phyloP scores from a whole-genome alignment of 2,797 vertebrate genomes.

The Mormyrus hasselquistii region DNA sequence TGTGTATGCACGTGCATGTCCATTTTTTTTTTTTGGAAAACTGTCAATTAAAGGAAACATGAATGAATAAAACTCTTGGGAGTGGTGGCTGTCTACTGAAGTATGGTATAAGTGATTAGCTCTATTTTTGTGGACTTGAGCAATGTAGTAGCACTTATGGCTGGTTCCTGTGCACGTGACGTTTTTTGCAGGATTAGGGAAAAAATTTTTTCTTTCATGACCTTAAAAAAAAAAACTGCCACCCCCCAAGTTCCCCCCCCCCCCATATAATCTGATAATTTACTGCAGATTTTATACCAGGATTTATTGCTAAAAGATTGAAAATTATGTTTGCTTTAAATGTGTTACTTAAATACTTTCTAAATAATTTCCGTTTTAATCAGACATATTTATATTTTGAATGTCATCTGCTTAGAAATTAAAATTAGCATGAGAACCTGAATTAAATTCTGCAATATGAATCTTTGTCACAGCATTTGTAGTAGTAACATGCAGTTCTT shows the following conservation, averaged over 20 bases:
- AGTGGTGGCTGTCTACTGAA: not conserved
- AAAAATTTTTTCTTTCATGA: not conserved
- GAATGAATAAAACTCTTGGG: not conserved
- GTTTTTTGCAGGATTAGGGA: not conserved
- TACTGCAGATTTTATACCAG: not conserved
- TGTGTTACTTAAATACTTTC: not conserved
- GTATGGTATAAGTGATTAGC: not conserved
- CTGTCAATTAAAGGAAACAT: not conserved
- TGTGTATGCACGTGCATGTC: conserved; percentile 13
- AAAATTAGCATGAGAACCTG: not conserved
- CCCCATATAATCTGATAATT: not conserved
- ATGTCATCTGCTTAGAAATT: not conserved
- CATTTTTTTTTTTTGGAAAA: not conserved
- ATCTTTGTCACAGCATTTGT: not conserved
- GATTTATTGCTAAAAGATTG: not conserved
- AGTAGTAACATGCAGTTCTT: not conserved
- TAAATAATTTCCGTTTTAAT: not conserved
- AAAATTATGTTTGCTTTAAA: not conserved
- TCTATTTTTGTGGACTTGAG: not conserved
- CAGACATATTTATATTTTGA: not conserved
- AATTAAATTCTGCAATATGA: not conserved
- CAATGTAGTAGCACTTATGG: not conserved
- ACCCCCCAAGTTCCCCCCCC: no score
- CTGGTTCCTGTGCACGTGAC: not conserved
- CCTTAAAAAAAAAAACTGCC: not conserved